Evolutionary conservation across 2,888 invertebrate genomes (phyloP).

Genomic region (Brenthis hecate): DNA sequence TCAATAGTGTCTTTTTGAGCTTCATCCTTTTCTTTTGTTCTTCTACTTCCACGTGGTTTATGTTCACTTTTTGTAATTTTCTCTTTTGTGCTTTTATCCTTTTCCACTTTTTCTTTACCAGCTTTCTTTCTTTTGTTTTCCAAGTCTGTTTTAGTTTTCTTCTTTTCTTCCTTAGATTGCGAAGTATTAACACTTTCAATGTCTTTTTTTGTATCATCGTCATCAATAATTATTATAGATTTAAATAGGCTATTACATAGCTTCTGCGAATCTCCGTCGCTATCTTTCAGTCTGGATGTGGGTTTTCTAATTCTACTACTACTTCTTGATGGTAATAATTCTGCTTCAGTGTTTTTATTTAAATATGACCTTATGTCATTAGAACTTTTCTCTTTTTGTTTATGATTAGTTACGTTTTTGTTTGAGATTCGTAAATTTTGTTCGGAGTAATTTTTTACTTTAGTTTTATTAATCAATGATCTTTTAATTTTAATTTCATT

Average conservation of each 20-base stretch:
- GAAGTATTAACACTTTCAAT: conserved; percentile 22
- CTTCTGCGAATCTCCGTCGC: conserved; percentile 44
- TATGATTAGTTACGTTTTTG: conserved; percentile 42
- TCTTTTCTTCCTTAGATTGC: conserved; percentile 23
- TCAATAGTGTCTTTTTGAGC: conserved; percentile 2
- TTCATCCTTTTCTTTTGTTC: conserved; percentile 13
- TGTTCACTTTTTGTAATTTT: conserved; percentile 13
- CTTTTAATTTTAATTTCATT: conserved; percentile 52
- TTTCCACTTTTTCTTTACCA: conserved; percentile 16
- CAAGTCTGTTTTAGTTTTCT: conserved; percentile 19
- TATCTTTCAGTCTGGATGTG: conserved; percentile 53
- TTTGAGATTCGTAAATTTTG: conserved; percentile 55
- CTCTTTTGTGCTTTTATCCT: conserved; percentile 17
- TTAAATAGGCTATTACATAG: conserved; percentile 51
- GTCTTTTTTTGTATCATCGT: conserved; percentile 16
- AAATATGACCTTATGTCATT: conserved; percentile 55
- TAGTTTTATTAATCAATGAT: conserved; percentile 62
- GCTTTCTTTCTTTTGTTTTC: conserved; percentile 15
- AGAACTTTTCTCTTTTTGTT: conserved; percentile 41
- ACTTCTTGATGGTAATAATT: conserved; percentile 60
- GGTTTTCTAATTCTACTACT: conserved; percentile 66
- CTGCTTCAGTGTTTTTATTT: conserved; percentile 56
- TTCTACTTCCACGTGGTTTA: conserved; percentile 10
- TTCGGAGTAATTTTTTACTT: conserved; percentile 55
- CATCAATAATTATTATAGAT: conserved; percentile 45